Percentiles rank a stretch among this genome's conserved stretches.
phyloP scores from a whole-genome alignment of 2,797 vertebrate genomes.

The Eptatretus atami region DNA sequence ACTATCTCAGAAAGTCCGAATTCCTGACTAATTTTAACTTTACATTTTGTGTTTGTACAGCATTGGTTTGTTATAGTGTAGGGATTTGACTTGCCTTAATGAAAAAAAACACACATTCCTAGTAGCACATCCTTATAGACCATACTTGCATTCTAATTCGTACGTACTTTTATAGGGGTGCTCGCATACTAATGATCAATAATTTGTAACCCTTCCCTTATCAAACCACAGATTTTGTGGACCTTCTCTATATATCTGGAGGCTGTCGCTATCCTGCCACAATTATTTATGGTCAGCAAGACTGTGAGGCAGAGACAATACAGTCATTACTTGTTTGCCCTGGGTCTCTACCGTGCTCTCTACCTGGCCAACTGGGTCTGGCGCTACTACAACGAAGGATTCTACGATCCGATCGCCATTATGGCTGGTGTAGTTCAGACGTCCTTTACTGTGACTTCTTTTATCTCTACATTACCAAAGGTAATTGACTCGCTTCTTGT shows the following conservation, averaged over 20 bases:
- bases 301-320: slow-evolving; percentile 90
- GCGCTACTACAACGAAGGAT: slow-evolving; percentile 87
- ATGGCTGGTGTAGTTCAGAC: slow-evolving; percentile 78
- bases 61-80: no score
- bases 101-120: no score
- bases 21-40: no score
- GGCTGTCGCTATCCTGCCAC: slow-evolving; percentile 70
- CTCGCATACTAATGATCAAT: no score
- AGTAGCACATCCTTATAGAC: no score
- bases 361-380: slow-evolving; percentile 96
- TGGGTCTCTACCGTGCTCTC: slow-evolving; percentile 70
- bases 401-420: slow-evolving; percentile 88
- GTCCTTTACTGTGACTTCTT: slow-evolving; percentile 97
- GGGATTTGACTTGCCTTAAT: no score
- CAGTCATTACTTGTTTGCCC: slow-evolving; percentile 89
- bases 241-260: slow-evolving; percentile 92
- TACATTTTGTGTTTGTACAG: slow-evolving; percentile 10
- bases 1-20: no score
- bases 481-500: slow-evolving; percentile 14
- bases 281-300: slow-evolving; percentile 96
- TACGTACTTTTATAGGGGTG: no score
- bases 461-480: slow-evolving; percentile 96
- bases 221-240: slow-evolving; percentile 42
- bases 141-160: no score
- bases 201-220: no score